phyloP scores from a whole-genome alignment of 2,113 vertebrate genomes.

The Cavia aperea region DNA sequence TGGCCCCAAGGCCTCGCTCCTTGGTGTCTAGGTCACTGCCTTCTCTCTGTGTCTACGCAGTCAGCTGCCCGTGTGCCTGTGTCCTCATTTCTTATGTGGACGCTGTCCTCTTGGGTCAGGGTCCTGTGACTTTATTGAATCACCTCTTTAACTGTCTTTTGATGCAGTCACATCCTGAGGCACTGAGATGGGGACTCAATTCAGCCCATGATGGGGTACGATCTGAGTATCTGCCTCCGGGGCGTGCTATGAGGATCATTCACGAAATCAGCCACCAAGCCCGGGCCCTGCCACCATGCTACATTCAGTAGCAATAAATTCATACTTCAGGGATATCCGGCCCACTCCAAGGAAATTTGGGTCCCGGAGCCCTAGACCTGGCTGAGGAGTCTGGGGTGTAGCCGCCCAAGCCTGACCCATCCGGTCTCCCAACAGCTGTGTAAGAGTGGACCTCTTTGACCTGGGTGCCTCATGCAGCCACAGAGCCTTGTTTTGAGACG shows the following conservation, averaged over 20 bases:
- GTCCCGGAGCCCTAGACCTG: not conserved
- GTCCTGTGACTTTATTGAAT: not conserved
- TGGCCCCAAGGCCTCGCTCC: not conserved
- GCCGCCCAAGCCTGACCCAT: not conserved
- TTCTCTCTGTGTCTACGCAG: not conserved
- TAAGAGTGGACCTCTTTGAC: rapidly evolving
- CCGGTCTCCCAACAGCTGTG: not conserved
- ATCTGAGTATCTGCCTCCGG: rapidly evolving
- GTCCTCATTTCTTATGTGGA: not conserved
- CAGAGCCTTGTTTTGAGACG: not conserved
- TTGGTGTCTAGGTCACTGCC: not conserved
- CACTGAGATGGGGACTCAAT: rapidly evolving
- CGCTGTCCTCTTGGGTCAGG: not conserved
- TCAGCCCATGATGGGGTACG: rapidly evolving
- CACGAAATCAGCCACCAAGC: not conserved
- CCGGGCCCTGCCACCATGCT: not conserved
- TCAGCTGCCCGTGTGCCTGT: not conserved
- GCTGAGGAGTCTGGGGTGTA: rapidly evolving
- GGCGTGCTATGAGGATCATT: not conserved
- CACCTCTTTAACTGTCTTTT: not conserved
- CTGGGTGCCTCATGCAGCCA: no score
- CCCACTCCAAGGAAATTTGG: rapidly evolving
- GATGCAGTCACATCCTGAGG: not conserved
- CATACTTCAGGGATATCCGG: not conserved
- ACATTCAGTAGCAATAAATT: rapidly evolving